Evolutionary conservation across 2,797 vertebrate genomes (phyloP).

Genomic region (Harpagifer antarcticus): DNA sequence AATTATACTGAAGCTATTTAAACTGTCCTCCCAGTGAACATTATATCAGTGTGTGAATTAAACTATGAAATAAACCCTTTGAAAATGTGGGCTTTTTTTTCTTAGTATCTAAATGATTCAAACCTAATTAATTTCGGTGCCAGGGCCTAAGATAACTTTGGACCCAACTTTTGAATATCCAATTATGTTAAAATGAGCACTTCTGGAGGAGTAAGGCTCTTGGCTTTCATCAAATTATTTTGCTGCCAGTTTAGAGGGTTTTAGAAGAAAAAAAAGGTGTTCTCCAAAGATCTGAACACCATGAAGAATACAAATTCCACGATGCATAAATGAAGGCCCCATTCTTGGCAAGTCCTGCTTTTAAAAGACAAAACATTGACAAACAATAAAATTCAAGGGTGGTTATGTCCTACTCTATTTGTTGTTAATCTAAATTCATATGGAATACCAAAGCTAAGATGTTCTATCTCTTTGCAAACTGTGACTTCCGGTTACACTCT

Average conservation of each 20-base stretch:
- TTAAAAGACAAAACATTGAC: conserved; percentile 6
- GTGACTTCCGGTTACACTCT: conserved; percentile 12
- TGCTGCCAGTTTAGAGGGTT: conserved; percentile 22
- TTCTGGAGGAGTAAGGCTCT: conserved; percentile 7
- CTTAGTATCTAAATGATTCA: conserved; percentile 46
- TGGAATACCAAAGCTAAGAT: neutral
- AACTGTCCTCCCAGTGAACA: conserved; percentile 13
- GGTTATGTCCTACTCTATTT: neutral
- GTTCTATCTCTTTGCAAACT: conserved; percentile 11
- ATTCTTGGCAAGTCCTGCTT: conserved; percentile 7
- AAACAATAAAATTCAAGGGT: neutral
- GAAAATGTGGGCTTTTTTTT: conserved; percentile 28
- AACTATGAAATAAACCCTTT: conserved; percentile 38
- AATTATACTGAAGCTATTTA: neutral
- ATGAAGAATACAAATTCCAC: neutral
- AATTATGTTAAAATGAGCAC: conserved; percentile 25
- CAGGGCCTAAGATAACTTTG: conserved; percentile 39
- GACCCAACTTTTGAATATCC: conserved; percentile 35
- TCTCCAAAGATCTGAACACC: conserved; percentile 6
- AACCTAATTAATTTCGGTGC: conserved; percentile 42
- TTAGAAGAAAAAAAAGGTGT: conserved; percentile 2
- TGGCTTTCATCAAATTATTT: conserved; percentile 31
- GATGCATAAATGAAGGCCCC: neutral
- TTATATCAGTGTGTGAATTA: conserved; percentile 18
- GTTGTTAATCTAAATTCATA: neutral